A percentile compares a stretch with the other conserved stretches of the same genome.
phyloP scores from a whole-genome alignment of 2,888 invertebrate species.

The Biston betularia region DNA sequence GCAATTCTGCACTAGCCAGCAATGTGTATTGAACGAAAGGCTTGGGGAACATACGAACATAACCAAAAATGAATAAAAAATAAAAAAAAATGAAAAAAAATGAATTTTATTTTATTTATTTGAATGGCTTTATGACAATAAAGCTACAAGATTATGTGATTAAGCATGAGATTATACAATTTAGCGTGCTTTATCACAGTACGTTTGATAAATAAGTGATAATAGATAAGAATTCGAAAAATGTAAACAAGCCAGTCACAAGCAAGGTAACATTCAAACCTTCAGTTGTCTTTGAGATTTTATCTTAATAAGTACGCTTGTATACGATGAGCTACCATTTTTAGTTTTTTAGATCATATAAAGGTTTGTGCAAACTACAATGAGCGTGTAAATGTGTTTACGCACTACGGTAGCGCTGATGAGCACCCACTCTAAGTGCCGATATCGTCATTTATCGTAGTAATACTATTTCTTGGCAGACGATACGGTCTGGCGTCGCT shows the following conservation, averaged over 20 bases:
- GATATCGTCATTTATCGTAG: conserved; percentile 3
- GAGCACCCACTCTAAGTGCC: background rate
- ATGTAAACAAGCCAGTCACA: conserved; percentile 22
- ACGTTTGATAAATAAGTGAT: conserved; percentile 26
- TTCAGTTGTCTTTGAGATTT: background rate
- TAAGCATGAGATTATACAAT: conserved; percentile 11
- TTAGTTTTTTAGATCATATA: too few species aligned
- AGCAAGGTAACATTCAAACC: conserved; percentile 1
- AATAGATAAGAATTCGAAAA: conserved; percentile 20
- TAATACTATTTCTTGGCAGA: conserved; percentile 5
- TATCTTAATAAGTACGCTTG: background rate
- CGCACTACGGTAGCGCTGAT: background rate
- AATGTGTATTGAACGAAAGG: too few species aligned
- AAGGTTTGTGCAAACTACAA: too few species aligned
- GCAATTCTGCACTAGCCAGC: too few species aligned
- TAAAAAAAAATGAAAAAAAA: too few species aligned
- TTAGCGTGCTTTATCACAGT: conserved; percentile 16
- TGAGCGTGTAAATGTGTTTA: too few species aligned
- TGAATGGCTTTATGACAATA: conserved; percentile 14
- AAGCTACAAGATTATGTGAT: conserved; percentile 24
- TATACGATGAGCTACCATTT: too few species aligned
- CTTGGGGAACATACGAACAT: too few species aligned
- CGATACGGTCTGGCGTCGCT: conserved; percentile 11
- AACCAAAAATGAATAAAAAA: too few species aligned
- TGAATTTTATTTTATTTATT: too few species aligned